phyloP scores from a whole-genome alignment of 2,113 vertebrate genomes.

The Tamias sibiricus region DNA sequence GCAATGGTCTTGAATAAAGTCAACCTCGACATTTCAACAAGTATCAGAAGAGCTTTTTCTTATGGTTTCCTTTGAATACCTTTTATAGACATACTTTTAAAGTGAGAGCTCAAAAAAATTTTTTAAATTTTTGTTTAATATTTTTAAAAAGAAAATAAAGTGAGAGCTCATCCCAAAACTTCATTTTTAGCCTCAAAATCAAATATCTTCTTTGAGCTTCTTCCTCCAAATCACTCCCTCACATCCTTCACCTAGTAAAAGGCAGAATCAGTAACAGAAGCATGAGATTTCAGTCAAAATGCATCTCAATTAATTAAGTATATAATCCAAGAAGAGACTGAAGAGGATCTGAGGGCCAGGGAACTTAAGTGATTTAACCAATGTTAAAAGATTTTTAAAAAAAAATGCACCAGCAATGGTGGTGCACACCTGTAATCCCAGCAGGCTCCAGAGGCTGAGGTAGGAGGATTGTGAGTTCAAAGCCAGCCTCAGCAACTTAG shows the following conservation, averaged over 20 bases:
- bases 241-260: neutral
- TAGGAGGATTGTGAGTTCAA: too few species aligned
- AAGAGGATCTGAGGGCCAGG: neutral
- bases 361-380: neutral
- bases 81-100: neutral
- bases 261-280: neutral
- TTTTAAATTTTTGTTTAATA: too few species aligned
- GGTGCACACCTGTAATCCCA: too few species aligned
- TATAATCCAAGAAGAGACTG: neutral
- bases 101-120: neutral
- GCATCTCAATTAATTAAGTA: neutral
- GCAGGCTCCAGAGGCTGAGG: too few species aligned
- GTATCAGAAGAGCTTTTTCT: neutral
- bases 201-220: neutral
- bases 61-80: neutral
- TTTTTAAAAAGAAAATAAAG: too few species aligned
- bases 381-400: neutral
- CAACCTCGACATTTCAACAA: neutral
- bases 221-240: neutral
- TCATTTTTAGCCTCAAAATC: neutral
- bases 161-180: neutral
- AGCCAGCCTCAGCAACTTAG: too few species aligned
- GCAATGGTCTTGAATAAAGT: neutral
- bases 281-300: neutral
- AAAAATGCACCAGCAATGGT: too few species aligned